Percentiles rank a stretch among this genome's conserved stretches.
These are phyloP conservation scores for Daphoenositta chrysoptera DNA, from an alignment of 2,113 vertebrate species.

Conservation along the genomic window DNA sequence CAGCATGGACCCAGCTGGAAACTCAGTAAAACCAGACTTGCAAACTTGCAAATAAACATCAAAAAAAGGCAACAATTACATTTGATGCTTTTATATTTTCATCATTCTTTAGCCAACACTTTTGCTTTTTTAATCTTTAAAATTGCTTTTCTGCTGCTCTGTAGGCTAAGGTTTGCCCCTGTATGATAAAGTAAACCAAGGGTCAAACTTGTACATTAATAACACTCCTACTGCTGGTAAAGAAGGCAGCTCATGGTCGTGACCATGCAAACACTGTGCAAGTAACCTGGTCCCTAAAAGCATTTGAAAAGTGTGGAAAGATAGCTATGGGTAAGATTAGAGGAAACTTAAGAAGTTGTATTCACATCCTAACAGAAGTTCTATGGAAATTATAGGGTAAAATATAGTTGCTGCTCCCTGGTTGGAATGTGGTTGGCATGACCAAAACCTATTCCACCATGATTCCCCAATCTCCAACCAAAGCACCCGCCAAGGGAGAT, in stretches of 20 bases:
- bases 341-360: not conserved
- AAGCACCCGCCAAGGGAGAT: not conserved
- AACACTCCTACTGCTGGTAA: not conserved
- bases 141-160: not conserved
- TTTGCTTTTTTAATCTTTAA: not conserved
- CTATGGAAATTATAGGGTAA: not conserved
- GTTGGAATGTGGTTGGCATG: not conserved
- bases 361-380: not conserved
- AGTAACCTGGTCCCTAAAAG: not conserved
- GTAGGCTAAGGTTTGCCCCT: not conserved
- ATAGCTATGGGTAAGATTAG: not conserved
- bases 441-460: not conserved
- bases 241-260: not conserved
- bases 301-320: not conserved
- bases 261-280: not conserved
- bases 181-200: not conserved
- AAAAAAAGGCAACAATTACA: not conserved
- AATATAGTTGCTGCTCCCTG: not conserved
- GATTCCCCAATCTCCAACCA: not conserved
- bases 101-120: not conserved
- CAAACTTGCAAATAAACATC: not conserved
- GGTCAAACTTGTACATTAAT: not conserved
- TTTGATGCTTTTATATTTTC: not conserved
- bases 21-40: not conserved
- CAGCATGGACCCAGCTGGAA: not conserved